Evolutionary conservation across 2,888 invertebrate species (phyloP).

Genomic region (Cataglyphis altisquamis): DNA sequence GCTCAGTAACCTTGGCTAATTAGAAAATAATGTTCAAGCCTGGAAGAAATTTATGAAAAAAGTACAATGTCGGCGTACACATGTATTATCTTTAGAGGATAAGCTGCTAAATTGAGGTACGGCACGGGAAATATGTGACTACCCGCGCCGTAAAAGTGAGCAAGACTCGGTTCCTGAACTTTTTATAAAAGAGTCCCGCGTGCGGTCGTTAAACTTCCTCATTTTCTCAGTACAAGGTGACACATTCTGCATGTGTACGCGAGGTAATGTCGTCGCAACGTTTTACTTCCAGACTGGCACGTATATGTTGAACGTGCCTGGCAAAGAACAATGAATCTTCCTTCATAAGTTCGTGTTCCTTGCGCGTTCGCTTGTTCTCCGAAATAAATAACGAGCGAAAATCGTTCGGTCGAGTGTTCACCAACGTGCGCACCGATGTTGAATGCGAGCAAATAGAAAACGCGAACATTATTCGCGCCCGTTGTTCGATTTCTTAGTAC

Average conservation of each 20-base stretch:
- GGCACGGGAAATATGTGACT: slow-evolving; percentile 33
- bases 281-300: background rate
- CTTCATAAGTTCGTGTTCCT: background rate
- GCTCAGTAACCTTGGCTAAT: background rate
- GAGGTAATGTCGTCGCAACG: background rate
- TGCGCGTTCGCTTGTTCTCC: slow-evolving; percentile 1
- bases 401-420: background rate
- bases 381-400: slow-evolving; percentile 43
- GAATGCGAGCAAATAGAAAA: slow-evolving; percentile 17
- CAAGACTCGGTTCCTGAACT: slow-evolving; percentile 59
- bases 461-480: slow-evolving; percentile 15
- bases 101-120: slow-evolving; percentile 40
- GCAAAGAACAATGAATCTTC: slow-evolving; percentile 12
- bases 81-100: slow-evolving; percentile 25
- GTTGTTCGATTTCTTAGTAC: background rate
- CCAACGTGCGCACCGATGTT: background rate
- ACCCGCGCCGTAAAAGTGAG: slow-evolving; percentile 45
- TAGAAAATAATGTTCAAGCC: background rate
- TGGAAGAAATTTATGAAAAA: background rate
- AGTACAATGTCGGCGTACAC: background rate
- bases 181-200: slow-evolving; percentile 66
- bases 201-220: slow-evolving; percentile 69
- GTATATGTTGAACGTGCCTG: background rate
- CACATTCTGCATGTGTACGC: background rate
- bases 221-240: slow-evolving; percentile 52